These are phyloP conservation scores for Opisthocomus hoazin DNA, from an alignment of 2,113 vertebrate genomes.

Conservation along the genomic window DNA sequence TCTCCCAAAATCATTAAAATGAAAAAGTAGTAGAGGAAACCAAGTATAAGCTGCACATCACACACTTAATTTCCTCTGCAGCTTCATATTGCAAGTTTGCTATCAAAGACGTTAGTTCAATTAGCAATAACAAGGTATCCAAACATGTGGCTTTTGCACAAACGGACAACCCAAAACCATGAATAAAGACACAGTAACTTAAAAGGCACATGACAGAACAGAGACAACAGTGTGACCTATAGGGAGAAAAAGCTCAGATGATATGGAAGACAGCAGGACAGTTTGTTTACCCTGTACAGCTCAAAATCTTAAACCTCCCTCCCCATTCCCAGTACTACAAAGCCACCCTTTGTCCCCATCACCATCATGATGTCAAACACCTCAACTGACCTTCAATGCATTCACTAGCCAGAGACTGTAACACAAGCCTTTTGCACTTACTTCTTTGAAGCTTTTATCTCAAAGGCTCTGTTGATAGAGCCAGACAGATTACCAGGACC, in stretches of 20 bases:
- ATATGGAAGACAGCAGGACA: neutral
- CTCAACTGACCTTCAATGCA: neutral
- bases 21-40: neutral
- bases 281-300: neutral
- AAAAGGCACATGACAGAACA: neutral
- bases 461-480: neutral
- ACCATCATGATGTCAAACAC: neutral
- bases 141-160: neutral
- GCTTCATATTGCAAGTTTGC: neutral
- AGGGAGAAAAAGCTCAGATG: neutral
- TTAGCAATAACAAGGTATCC: neutral
- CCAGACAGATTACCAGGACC: neutral
- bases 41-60: neutral
- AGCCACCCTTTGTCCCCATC: neutral
- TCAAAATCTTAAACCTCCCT: neutral
- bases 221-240: neutral
- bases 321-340: neutral
- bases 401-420: neutral
- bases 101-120: neutral
- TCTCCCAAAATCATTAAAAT: neutral
- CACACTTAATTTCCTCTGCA: neutral
- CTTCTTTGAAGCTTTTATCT: neutral
- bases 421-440: neutral
- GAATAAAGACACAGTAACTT: neutral
- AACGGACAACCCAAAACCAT: neutral